Evolutionary conservation across 2,888 invertebrate species (phyloP).

Genomic region (Bombyx huttoni): DNA sequence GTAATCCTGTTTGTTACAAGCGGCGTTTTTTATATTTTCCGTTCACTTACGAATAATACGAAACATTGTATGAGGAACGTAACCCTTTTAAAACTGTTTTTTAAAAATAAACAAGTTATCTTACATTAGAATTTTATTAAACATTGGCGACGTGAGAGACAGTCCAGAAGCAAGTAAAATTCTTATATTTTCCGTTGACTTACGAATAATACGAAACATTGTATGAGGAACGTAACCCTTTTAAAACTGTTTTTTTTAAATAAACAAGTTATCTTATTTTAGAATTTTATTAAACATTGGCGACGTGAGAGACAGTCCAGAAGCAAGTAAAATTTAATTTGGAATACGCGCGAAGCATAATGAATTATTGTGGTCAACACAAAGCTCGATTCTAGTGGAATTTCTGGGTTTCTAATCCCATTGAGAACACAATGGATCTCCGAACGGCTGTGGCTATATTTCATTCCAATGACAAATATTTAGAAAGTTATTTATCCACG

Average conservation of each 20-base stretch:
- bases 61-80: no score
- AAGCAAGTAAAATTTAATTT: background rate
- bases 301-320: background rate
- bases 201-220: no score
- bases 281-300: background rate
- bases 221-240: no score
- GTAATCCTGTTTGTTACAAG: no score
- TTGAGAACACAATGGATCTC: slow-evolving; percentile 50
- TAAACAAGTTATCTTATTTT: background rate
- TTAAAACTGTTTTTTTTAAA: no score
- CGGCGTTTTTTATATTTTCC: no score
- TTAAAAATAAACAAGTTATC: background rate
- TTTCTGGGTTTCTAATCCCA: slow-evolving; percentile 65
- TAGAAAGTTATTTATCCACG: slow-evolving; percentile 66
- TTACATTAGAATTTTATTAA: background rate
- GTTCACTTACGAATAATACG: no score
- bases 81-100: no score
- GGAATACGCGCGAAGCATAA: background rate
- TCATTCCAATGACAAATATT: slow-evolving; percentile 69
- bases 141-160: background rate
- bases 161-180: slow-evolving; percentile 1
- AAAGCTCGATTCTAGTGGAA: slow-evolving; percentile 45
- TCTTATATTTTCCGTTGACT: no score
- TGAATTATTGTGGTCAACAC: slow-evolving; percentile 13
- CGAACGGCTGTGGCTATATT: slow-evolving; percentile 51